Percentiles rank a stretch among this genome's conserved stretches.
Evolutionary conservation across 2,888 invertebrate species (phyloP).

Genomic region (Eubasilissa splendida): DNA sequence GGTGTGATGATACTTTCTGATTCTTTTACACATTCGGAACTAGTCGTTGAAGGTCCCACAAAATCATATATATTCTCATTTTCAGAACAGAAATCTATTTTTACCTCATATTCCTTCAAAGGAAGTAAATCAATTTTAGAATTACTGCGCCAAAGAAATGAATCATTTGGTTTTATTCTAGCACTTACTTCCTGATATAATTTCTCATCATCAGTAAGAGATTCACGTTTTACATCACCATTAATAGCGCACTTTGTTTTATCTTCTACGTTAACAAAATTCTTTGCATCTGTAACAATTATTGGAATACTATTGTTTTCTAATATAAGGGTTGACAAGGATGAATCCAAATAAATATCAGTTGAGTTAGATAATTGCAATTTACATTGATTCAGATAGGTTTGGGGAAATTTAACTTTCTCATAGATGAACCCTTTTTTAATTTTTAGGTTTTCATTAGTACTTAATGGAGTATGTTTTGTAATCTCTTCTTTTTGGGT

Average conservation of each 20-base stretch:
- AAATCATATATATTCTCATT: slow-evolving; percentile 47
- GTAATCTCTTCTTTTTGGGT: slow-evolving; percentile 20
- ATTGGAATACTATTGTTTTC: neutral
- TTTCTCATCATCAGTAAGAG: slow-evolving; percentile 60
- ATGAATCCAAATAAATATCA: slow-evolving; percentile 19
- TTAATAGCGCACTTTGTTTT: neutral
- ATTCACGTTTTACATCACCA: neutral
- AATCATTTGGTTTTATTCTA: slow-evolving; percentile 75
- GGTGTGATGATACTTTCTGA: neutral
- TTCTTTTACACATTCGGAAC: slow-evolving; percentile 20
- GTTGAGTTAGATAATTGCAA: slow-evolving; percentile 58
- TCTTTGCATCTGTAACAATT: neutral
- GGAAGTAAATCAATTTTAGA: slow-evolving; percentile 60
- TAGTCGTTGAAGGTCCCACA: slow-evolving; percentile 38
- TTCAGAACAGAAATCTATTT: slow-evolving; percentile 25
- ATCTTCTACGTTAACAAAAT: slow-evolving; percentile 13
- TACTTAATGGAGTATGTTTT: slow-evolving; percentile 56
- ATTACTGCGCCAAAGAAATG: slow-evolving; percentile 77
- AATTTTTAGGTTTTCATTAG: slow-evolving; percentile 57
- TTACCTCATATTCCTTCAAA: slow-evolving; percentile 40
- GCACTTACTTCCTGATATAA: slow-evolving; percentile 64
- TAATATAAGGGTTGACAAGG: neutral
- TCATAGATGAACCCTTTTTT: slow-evolving; percentile 68
- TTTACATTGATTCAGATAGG: slow-evolving; percentile 69
- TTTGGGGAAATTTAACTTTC: slow-evolving; percentile 69